These are phyloP conservation scores for Hypomesus transpacificus DNA, from an alignment of 2,113 vertebrate genomes.

Conservation along the genomic window DNA sequence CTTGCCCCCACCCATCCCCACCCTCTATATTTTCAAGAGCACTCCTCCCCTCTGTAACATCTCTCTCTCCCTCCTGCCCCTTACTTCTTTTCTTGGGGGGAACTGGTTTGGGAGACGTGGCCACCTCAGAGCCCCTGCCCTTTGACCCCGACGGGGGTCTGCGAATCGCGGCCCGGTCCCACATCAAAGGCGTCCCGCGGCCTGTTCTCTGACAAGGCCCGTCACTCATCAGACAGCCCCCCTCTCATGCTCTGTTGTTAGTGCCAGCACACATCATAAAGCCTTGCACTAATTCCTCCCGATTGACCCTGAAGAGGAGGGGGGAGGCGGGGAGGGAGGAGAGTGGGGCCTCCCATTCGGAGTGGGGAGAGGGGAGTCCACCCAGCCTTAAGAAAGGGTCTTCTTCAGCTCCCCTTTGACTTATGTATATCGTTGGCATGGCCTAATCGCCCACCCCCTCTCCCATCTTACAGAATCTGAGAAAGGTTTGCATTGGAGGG, in stretches of 20 bases:
- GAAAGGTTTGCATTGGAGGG: neutral
- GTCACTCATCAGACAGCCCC: conserved; percentile 7
- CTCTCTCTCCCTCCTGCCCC: conserved; percentile 18
- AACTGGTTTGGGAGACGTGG: conserved; percentile 27
- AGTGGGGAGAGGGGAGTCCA: conserved; percentile 5
- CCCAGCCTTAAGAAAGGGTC: conserved; percentile 39
- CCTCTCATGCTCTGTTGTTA: conserved; percentile 28
- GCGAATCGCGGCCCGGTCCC: conserved; percentile 8
- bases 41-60: conserved; percentile 20
- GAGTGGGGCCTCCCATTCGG: conserved; percentile 24
- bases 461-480: neutral
- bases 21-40: conserved; percentile 1
- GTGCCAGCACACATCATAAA: conserved; percentile 38
- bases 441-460: neutral
- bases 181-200: conserved; percentile 43
- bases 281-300: conserved; percentile 39
- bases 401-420: conserved; percentile 10
- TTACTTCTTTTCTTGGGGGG: conserved; percentile 7
- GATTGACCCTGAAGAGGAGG: conserved; percentile 27
- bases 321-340: conserved; percentile 14
- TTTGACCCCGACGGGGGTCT: conserved; percentile 28
- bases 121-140: conserved; percentile 44
- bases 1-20: neutral
- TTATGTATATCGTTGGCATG: neutral
- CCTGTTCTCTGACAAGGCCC: conserved; percentile 27